A percentile compares a stretch with the other conserved stretches of the same genome.
Conservation (phyloP, 1,140 invertebrate genomes). For the Rhopalosiphum maidis region DNA sequence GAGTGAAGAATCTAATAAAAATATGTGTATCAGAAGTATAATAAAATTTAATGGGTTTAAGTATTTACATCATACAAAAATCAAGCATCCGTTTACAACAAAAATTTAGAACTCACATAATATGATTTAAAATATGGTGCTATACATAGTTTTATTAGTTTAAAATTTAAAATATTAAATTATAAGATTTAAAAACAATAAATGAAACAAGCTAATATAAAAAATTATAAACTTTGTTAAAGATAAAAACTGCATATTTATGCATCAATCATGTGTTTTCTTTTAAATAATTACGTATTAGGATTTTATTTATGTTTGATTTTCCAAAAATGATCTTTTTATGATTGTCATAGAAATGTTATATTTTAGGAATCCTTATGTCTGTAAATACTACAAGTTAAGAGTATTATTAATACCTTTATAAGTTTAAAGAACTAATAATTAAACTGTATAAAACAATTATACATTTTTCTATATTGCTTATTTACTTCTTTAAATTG, state of each 20-base stretch:
- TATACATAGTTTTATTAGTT: conserved; percentile 29
- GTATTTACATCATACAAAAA: neutral
- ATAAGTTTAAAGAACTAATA: neutral
- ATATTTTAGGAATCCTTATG: neutral
- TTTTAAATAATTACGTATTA: neutral
- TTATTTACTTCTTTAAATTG: conserved; percentile 28
- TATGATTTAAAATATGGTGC: conserved; percentile 26
- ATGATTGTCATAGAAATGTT: neutral
- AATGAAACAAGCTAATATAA: neutral
- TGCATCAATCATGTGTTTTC: neutral
- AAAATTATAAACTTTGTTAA: neutral
- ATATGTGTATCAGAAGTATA: neutral
- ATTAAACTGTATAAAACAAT: neutral
- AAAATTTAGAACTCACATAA: neutral
- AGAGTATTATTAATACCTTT: neutral
- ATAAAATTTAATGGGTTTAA: neutral
- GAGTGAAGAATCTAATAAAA: neutral
- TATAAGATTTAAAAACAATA: conserved; percentile 1
- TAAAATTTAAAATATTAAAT: conserved; percentile 19
- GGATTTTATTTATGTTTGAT: neutral
- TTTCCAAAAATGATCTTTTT: neutral
- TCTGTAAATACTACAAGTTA: neutral
- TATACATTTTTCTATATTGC: neutral
- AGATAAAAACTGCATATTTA: neutral
- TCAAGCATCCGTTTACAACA: neutral